Base-by-base conservation (phyloP, 1,140 invertebrate species). In the Bacillus rossius region DNA sequence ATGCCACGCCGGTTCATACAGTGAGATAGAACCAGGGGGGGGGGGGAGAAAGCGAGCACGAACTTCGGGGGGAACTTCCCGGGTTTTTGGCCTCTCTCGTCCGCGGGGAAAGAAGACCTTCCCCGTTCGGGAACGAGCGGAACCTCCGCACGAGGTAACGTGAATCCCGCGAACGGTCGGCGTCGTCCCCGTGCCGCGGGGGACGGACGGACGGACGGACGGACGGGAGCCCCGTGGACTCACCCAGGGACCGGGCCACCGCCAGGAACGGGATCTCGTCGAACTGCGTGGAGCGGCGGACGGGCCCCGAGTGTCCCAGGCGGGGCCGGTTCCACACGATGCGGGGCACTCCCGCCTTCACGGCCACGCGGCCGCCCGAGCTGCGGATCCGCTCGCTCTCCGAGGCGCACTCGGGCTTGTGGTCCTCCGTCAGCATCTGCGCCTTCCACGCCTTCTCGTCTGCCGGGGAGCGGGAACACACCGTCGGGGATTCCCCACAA, bases 241-340 rank as follows among this genome's bases (percentile, higher is more conserved):
- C 75, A 87, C 86, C 96, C 59, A 99, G 75, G 25, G 94, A 94
- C 63, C 96, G 81, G 8, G 96, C 94, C 25, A 98, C 94, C 41
- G 96, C 95, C 48, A 99, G 75, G 71, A 99, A 99, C 0, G 96
- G 96, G 66, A 99, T 96, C 73, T 94, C 91, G 73, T 98, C 95
- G 65, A 96, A 92, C 0, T 83, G 84, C 1, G 91, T 93, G 0
- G 88, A 89, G 55, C 89, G 81, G 23, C 87, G 77, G 43, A 94
- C 88, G 14, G 92, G 92, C 14, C 92, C 92, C 68, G 81, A 78
- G 61, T 87, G 88, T 45, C 81, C 89, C 41, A 87, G 80, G 22
- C 87, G 78, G 3, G 94, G 94, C 64, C 95, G 81, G 72, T 96
- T 96, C 96, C 96, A 99, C 0, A 98, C 96, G 1, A 99, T 96